Conservation (phyloP, 2,888 invertebrate genomes). For the Tupiocoris notatus region DNA sequence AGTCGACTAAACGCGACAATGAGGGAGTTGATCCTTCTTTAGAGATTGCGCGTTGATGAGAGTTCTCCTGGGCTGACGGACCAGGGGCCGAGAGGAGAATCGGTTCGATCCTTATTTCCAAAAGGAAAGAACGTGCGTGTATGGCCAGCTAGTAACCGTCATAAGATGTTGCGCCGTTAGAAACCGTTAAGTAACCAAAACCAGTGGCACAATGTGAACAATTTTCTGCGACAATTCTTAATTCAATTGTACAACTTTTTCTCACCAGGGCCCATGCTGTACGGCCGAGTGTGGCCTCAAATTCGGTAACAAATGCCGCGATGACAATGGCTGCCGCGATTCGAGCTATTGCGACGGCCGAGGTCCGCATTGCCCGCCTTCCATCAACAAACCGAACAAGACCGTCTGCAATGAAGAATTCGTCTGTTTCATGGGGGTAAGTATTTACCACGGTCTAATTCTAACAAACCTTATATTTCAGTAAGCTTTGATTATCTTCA, state of each 20-base stretch:
- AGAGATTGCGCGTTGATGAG: too few relatives aligned
- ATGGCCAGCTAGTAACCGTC: too few relatives aligned
- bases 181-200: not conserved
- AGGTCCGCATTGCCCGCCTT: constrained; percentile 86
- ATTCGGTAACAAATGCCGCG: constrained; percentile 84
- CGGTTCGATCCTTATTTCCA: too few relatives aligned
- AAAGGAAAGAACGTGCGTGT: too few relatives aligned
- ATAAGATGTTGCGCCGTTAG: too few relatives aligned
- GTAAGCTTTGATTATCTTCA: too few relatives aligned
- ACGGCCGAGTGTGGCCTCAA: constrained; percentile 79
- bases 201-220: not conserved
- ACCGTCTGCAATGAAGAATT: constrained; percentile 96
- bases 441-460: too few relatives aligned
- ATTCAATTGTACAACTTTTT: constrained; percentile 37
- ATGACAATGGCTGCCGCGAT: constrained; percentile 90
- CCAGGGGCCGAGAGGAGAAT: too few relatives aligned
- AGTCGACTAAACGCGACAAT: too few relatives aligned
- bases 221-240: not conserved
- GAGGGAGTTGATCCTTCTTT: too few relatives aligned
- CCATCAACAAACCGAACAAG: constrained; percentile 87
- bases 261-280: constrained; percentile 86
- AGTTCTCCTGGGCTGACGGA: too few relatives aligned
- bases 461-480: too few relatives aligned
- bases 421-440: constrained; percentile 94
- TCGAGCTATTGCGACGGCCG: constrained; percentile 89